Base-by-base conservation (phyloP, 2,797 vertebrate species). In the Mus spretus region DNA sequence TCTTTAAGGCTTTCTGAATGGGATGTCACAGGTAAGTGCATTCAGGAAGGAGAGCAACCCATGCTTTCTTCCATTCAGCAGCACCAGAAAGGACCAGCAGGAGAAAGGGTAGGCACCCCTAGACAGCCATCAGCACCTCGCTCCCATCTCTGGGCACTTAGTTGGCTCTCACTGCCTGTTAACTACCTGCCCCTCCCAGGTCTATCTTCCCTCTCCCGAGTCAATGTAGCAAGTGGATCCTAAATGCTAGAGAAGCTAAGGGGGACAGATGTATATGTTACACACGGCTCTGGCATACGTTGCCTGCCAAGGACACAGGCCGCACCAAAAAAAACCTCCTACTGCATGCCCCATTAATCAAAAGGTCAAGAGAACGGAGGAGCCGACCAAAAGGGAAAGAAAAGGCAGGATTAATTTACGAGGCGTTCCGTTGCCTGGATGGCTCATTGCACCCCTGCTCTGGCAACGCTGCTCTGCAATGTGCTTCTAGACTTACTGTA, bases 401-500 rank as follows among this genome's bases (percentile, higher is more conserved):
- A 93, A 72, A 78, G 72, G 59, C 28, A 0, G 0, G 6, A 6
- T 47, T 95, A 97, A 96, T 97, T 95, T 97, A 97, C 94, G 96
- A 97, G 97, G 97, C 72, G 4, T 96, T 96, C 90, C 50, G 94
- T 96, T 96, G 95, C 87, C n/a, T 97, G 97, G 97, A 95, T 87
- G 97, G 97, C 95, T 97, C 96, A 98, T 97, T 97, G 96, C 96
- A 91, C 63, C 88, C 97, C 94, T 63, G 37, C 28, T 78, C 84
- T 97, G 89, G 97, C 89, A 89, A 47, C 26, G 28, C 53, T 4
- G 40, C 77, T 0, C 4, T 4, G 28, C 89, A 53, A 75, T 0
- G 8, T 17, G 28, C 95, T 98, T 85, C n/a, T 77, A 97, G 97
- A 98, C 79, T 97, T 97, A 97, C 97, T 97, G 47, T 97, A 97